Base-by-base conservation (phyloP, 2,797 vertebrate genomes). In the Enteromius trimaculatus region DNA sequence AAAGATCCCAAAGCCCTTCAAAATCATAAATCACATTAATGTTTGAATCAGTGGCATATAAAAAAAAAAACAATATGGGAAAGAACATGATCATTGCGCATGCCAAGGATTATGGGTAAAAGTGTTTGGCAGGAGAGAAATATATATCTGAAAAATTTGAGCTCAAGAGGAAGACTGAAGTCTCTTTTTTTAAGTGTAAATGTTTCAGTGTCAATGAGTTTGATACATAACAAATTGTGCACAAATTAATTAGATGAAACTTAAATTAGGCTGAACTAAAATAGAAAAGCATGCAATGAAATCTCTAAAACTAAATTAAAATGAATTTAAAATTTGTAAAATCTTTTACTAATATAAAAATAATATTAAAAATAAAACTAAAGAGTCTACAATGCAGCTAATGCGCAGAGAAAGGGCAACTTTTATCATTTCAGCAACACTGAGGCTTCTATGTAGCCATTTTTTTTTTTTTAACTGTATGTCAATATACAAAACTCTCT, bases 401-500 rank as follows among this genome's bases (percentile, higher is more conserved):
- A 72, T 49, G 19, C 11, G 10, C 23, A 49, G 4, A 72, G 10
- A 47, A 31, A 51, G 44, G 9, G 16, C 29, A 31, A 31, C 44
- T 72, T 72, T 72, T 21, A 51, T 55, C 4, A 39, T 58, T 76
- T 31, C 31, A 55, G 9, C 29, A 37, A n/a, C 21, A 23, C 31
- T 23, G 19, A 8, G 34, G 19, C 19, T 49, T 34, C 19, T 19
- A 74, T 53, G 17, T 26, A 8, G 66, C 11, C 37, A 23, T 23
- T 69, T 70, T n/a, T n/a, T n/a, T n/a, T n/a, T 44, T 44, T 23
- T 26, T 16, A 26, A 37, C 37, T 37, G 37, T 14, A 23, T 39
- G 1, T 23, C 11, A 44, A 70, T 21, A 78, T 44, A 21, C 1
- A 79, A 34, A 92, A 84, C 58, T 88, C 81, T 84, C 66, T 80